Conservation (phyloP, 2,797 vertebrate species). For the Luscinia luscinia region DNA sequence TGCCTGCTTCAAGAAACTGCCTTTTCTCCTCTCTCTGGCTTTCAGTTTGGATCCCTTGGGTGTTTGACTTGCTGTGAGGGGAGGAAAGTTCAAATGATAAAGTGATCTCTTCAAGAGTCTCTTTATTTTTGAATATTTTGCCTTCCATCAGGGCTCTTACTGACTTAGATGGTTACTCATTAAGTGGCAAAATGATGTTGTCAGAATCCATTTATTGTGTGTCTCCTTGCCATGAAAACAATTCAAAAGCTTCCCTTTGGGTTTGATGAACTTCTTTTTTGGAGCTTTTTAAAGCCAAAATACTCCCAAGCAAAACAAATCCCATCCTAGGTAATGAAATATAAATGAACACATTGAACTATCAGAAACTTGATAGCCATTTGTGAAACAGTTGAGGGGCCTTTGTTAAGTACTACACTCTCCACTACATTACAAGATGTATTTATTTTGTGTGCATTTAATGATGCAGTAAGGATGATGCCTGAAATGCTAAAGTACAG, state of each 20-base stretch:
- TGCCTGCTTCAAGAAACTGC: not conserved
- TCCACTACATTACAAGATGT: not conserved
- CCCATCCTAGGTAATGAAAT: conserved; percentile 26
- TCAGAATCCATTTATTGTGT: not conserved
- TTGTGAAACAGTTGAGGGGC: conserved; percentile 24
- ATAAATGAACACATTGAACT: conserved; percentile 23
- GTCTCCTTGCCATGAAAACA: not conserved
- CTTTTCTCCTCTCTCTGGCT: not conserved
- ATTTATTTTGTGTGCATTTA: conserved; percentile 73
- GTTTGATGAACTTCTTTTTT: not conserved
- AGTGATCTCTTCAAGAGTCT: not conserved
- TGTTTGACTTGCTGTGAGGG: not conserved
- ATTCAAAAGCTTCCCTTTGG: not conserved
- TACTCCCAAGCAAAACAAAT: conserved; percentile 20
- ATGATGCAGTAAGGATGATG: conserved; percentile 67
- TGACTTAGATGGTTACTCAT: not conserved
- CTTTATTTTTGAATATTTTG: not conserved
- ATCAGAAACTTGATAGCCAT: conserved; percentile 45
- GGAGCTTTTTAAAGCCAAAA: not conserved
- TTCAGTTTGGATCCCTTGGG: not conserved
- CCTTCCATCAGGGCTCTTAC: not conserved
- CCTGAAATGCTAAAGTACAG: conserved; percentile 39
- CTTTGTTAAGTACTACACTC: conserved; percentile 29
- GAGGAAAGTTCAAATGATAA: not conserved
- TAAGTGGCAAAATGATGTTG: not conserved